Evolutionary conservation across 2,113 vertebrate species (phyloP).

Genomic region (Tychaedon coryphoeus): DNA sequence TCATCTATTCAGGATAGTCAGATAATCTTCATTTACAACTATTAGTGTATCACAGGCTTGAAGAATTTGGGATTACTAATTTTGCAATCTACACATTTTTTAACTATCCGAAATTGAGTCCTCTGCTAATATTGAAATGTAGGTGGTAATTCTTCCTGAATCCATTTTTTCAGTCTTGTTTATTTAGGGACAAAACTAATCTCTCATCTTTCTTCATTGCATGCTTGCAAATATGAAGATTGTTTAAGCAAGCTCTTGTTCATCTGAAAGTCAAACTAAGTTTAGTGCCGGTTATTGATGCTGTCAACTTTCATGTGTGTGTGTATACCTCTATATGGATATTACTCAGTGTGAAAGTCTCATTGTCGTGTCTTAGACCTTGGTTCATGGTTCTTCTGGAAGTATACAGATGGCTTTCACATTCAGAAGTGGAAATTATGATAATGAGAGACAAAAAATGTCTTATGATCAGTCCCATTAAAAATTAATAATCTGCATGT

Average conservation of each 20-base stretch:
- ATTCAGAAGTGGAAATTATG: not conserved
- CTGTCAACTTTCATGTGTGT: not conserved
- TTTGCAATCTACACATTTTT: not conserved
- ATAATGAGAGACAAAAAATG: not conserved
- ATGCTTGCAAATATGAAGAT: not conserved
- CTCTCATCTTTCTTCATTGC: not conserved
- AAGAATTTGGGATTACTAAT: not conserved
- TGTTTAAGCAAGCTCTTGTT: not conserved
- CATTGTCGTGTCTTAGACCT: not conserved
- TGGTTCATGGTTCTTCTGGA: not conserved
- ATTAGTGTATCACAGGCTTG: not conserved
- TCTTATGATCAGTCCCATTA: not conserved
- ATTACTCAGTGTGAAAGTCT: not conserved
- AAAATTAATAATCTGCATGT: constrained; percentile 11
- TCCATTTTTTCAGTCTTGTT: not conserved
- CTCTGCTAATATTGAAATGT: not conserved
- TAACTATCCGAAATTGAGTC: not conserved
- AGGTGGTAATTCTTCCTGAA: not conserved
- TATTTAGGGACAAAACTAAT: not conserved
- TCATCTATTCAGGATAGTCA: not conserved
- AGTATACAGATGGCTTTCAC: not conserved
- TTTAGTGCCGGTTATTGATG: not conserved
- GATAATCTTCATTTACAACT: not conserved
- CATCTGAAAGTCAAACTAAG: not conserved
- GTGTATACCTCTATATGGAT: not conserved